These are phyloP conservation scores for Furcifer pardalis DNA, from an alignment of 2,797 vertebrate species.

Conservation along the genomic window DNA sequence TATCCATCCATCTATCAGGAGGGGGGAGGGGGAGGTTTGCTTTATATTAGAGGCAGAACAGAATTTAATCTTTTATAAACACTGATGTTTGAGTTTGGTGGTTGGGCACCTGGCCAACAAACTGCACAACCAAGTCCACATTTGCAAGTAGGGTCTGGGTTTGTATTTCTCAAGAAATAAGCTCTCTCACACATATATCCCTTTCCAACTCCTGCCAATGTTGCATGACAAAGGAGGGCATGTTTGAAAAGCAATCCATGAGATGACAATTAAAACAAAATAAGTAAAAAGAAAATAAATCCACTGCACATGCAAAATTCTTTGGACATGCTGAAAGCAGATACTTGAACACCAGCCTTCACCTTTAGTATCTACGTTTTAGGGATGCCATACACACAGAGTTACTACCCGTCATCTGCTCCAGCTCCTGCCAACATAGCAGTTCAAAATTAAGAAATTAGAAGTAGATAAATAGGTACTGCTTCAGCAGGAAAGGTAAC, in stretches of 20 bases:
- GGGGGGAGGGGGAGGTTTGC: neutral
- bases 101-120: constrained; percentile 9
- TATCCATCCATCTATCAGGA: constrained; percentile 18
- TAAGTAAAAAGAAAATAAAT: no score
- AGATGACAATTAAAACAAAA: neutral
- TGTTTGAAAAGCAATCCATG: neutral
- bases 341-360: neutral
- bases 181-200: no score
- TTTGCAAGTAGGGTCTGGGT: neutral
- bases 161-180: neutral
- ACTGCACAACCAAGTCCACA: neutral
- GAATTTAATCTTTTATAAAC: constrained; percentile 2
- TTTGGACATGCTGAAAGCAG: neutral
- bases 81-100: neutral
- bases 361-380: neutral
- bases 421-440: no score
- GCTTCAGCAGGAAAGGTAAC: no score
- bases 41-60: constrained; percentile 19
- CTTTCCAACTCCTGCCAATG: neutral
- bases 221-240: neutral
- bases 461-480: no score
- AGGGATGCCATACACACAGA: neutral
- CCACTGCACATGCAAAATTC: neutral
- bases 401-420: no score
- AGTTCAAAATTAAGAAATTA: no score